Percentiles rank a stretch among this genome's conserved stretches.
Conservation (phyloP, 2,113 vertebrate species). For the Pitta sordida region DNA sequence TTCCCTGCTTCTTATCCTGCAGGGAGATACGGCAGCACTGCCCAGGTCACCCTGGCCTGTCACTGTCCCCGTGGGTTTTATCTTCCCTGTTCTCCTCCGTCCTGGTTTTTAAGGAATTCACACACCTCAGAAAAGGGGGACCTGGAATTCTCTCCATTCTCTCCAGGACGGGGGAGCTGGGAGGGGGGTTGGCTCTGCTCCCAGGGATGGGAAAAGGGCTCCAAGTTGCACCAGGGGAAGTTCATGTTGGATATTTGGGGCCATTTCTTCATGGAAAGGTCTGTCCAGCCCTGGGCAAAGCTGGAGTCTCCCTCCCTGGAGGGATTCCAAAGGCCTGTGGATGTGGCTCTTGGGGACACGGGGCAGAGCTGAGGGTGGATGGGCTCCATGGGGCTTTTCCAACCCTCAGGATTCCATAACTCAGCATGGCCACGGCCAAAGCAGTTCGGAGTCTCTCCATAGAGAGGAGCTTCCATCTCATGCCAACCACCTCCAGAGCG, state of each 20-base stretch:
- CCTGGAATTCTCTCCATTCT: not conserved
- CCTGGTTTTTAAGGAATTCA: not conserved
- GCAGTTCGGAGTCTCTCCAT: not conserved
- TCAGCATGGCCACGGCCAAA: not conserved
- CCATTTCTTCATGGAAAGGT: not conserved
- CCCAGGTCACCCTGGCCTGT: not conserved
- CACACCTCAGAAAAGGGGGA: not conserved
- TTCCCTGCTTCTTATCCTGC: not conserved
- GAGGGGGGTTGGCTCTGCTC: not conserved
- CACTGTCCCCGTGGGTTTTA: not conserved
- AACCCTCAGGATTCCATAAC: not conserved
- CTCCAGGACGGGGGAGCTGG: not conserved
- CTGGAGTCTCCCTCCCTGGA: not conserved
- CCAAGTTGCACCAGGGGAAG: not conserved
- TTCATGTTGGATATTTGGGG: not conserved
- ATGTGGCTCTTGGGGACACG: not conserved
- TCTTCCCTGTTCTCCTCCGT: not conserved
- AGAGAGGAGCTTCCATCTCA: not conserved
- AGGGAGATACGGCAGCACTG: not conserved
- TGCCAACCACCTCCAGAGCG: fast-evolving
- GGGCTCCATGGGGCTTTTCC: not conserved
- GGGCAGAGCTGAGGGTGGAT: not conserved
- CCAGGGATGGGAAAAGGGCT: not conserved
- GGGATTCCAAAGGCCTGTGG: not conserved
- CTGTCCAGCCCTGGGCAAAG: not conserved